Evolutionary conservation across 1,140 invertebrate species (phyloP).

Genomic region (Medauroidea extradentata): DNA sequence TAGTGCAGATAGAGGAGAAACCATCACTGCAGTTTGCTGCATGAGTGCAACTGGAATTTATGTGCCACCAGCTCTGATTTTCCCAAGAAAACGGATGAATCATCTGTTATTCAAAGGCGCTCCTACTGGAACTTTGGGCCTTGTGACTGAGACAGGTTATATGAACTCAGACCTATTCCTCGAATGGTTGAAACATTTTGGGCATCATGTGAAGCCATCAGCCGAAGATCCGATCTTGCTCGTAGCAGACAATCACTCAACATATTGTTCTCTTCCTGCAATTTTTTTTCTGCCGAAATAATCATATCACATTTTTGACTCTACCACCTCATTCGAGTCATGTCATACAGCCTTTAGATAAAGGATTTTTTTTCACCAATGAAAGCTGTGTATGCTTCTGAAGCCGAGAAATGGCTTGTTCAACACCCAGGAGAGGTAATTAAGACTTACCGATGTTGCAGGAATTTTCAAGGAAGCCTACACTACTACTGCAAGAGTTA

Average conservation of each 20-base stretch:
- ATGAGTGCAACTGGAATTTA: conserved; percentile 31
- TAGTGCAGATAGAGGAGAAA: conserved; percentile 31
- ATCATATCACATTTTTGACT: too few relatives aligned
- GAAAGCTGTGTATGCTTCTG: too few relatives aligned
- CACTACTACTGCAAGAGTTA: too few relatives aligned
- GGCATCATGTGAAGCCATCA: conserved; percentile 23
- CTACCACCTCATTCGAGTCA: too few relatives aligned
- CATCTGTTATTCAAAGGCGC: conserved; percentile 15
- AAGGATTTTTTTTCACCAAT: too few relatives aligned
- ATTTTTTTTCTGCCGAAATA: too few relatives aligned
- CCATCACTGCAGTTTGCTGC: conserved; percentile 26
- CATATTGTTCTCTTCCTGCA: conserved; percentile 25
- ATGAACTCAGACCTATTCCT: conserved; percentile 34
- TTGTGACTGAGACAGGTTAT: conserved; percentile 28
- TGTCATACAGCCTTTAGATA: too few relatives aligned
- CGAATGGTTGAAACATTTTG: conserved; percentile 30
- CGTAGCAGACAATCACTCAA: conserved; percentile 33
- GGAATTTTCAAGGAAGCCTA: too few relatives aligned
- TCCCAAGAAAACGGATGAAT: conserved; percentile 21
- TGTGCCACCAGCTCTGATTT: conserved; percentile 30
- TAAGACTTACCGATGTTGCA: too few relatives aligned
- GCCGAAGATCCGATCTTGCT: conserved; percentile 26
- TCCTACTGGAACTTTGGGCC: neutral
- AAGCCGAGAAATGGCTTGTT: too few relatives aligned
- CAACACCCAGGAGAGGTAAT: too few relatives aligned